Conservation (phyloP, 2,888 invertebrate genomes). For the Hydrotaea diabolus region DNA sequence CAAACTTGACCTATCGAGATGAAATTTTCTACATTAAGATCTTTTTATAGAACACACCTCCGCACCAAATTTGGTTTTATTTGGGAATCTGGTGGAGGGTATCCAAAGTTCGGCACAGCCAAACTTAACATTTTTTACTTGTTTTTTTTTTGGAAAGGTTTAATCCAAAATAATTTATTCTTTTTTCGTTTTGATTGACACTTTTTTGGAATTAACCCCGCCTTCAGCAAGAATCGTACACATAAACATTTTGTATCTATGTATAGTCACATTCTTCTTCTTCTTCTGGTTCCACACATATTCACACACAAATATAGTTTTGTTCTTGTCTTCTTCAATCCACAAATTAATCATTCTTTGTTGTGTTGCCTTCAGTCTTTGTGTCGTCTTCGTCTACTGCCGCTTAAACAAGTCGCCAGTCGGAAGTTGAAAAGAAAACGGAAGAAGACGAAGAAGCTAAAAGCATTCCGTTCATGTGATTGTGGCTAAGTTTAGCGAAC, state of each 20-base stretch:
- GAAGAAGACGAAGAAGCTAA: neutral
- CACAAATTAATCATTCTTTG: neutral
- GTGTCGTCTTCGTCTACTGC: neutral
- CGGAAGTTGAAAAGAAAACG: neutral
- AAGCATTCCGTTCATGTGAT: neutral
- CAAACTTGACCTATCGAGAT: too few species aligned
- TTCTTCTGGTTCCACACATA: neutral
- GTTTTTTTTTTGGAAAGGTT: too few species aligned
- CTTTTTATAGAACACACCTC: too few species aligned
- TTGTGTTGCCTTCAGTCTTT: neutral
- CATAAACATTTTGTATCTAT: constrained; percentile 1
- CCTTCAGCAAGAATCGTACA: neutral
- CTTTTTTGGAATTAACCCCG: neutral
- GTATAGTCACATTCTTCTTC: neutral
- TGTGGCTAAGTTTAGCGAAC: neutral
- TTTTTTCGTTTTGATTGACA: too few species aligned
- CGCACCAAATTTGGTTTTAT: too few species aligned
- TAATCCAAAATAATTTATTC: too few species aligned
- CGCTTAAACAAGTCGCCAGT: neutral
- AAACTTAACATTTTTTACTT: too few species aligned
- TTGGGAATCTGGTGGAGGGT: too few species aligned
- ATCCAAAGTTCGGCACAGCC: too few species aligned
- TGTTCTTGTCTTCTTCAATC: neutral
- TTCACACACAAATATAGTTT: neutral
- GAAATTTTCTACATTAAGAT: too few species aligned